Conservation (phyloP, 2,888 invertebrate species). For the Leptura quadrifasciata region DNA sequence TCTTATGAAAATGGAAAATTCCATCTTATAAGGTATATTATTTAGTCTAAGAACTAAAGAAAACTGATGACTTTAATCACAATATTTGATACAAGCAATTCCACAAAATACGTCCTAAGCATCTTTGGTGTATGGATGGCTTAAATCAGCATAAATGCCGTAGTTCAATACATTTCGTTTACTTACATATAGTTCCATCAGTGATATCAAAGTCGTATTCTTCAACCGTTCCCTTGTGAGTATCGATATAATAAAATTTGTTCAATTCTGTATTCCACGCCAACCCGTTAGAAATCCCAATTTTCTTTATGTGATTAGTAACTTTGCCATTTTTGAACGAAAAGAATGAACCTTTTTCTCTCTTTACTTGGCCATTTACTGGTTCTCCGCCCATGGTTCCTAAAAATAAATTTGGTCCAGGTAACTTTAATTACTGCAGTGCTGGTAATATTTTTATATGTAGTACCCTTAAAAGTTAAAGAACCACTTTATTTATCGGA, state of each 20-base stretch:
- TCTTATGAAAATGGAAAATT: too few relatives aligned
- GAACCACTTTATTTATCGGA: too few relatives aligned
- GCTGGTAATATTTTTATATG: constrained; percentile 59
- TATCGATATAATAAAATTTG: constrained; percentile 86
- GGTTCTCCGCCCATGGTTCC: constrained; percentile 65
- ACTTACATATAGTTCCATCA: constrained; percentile 73
- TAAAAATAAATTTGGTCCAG: constrained; percentile 73
- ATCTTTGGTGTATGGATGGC: too few relatives aligned
- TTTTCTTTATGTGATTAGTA: constrained; percentile 57
- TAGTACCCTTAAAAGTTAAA: too few relatives aligned
- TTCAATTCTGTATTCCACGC: constrained; percentile 82
- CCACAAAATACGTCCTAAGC: too few relatives aligned
- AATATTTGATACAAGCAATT: too few relatives aligned
- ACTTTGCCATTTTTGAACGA: constrained; percentile 58
- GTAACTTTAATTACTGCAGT: not conserved
- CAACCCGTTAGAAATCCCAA: constrained; percentile 79
- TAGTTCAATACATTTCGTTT: too few relatives aligned
- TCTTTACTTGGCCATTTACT: constrained; percentile 54
- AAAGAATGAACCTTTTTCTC: constrained; percentile 60
- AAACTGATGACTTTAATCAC: too few relatives aligned
- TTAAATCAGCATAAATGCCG: too few relatives aligned
- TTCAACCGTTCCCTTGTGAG: constrained; percentile 79
- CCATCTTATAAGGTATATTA: too few relatives aligned
- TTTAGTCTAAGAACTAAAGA: too few relatives aligned
- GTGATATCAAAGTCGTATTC: constrained; percentile 80